Conservation (phyloP, 2,888 invertebrate species). For the Eurois occulta region DNA sequence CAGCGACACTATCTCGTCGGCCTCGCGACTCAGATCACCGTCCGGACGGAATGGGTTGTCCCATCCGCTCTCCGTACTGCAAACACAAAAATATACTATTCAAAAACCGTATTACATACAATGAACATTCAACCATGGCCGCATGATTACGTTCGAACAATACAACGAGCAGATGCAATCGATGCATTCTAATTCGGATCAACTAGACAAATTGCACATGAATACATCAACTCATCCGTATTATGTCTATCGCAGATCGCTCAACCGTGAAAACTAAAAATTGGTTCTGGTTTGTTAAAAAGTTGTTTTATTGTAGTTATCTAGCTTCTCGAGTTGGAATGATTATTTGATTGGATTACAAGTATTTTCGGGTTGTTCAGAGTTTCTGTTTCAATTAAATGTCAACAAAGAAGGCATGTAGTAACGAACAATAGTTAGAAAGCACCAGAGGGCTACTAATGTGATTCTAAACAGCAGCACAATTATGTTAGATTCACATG, state of each 20-base stretch:
- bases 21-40: conserved; percentile 98
- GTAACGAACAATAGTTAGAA: conserved; percentile 30
- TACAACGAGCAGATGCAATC: conserved; percentile 46
- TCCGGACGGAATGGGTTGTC: conserved; percentile 99
- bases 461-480: conserved; percentile 51
- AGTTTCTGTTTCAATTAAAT: conserved; percentile 9
- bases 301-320: not conserved
- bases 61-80: conserved; percentile 98
- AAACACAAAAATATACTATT: conserved; percentile 54
- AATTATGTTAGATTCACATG: conserved; percentile 55
- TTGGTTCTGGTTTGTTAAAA: conserved; percentile 28
- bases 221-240: conserved; percentile 41
- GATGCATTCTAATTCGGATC: conserved; percentile 46
- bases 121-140: conserved; percentile 35
- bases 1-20: conserved; percentile 98
- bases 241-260: conserved; percentile 8
- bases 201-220: conserved; percentile 56
- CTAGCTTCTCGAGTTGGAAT: not conserved
- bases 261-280: conserved; percentile 40
- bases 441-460: conserved; percentile 42
- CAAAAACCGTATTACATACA: conserved; percentile 42
- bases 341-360: not conserved
- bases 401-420: not conserved
- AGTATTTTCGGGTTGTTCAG: not conserved
- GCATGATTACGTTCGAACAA: conserved; percentile 60